phyloP scores from a whole-genome alignment of 2,113 vertebrate species.

The Paramormyrops kingsleyae region DNA sequence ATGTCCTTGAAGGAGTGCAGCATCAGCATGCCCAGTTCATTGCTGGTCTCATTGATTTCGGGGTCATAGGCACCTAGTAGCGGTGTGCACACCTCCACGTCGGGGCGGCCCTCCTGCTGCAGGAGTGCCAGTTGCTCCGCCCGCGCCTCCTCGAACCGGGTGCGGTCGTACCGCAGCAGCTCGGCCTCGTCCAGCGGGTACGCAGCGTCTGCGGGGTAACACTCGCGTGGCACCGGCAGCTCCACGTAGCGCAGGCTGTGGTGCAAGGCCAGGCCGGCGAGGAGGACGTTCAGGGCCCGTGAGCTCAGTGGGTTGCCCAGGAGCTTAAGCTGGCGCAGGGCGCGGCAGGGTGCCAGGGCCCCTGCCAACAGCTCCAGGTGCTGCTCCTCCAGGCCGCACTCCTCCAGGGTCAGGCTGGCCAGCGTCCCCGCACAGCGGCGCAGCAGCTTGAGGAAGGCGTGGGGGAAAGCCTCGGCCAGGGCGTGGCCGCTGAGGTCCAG shows the following conservation, averaged over 20 bases:
- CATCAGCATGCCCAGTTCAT: conserved; percentile 77
- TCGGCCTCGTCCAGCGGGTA: conserved; percentile 77
- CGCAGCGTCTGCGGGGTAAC: conserved; percentile 67
- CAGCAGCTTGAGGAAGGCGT: conserved; percentile 76
- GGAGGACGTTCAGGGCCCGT: conserved; percentile 61
- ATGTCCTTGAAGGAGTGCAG: conserved; percentile 75
- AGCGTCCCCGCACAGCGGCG: conserved; percentile 66
- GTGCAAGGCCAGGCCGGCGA: conserved; percentile 62
- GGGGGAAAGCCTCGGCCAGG: conserved; percentile 65
- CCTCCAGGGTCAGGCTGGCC: conserved; percentile 70
- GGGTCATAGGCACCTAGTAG: conserved; percentile 80
- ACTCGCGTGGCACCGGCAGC: conserved; percentile 83
- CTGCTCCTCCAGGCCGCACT: conserved; percentile 74
- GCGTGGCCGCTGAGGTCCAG: conserved; percentile 86
- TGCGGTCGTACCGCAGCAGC: conserved; percentile 65
- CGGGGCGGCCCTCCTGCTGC: conserved; percentile 59
- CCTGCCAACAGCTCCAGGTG: conserved; percentile 62
- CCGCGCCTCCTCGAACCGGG: conserved; percentile 64
- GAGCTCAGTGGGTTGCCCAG: conserved; percentile 80
- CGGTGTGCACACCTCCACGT: conserved; percentile 71
- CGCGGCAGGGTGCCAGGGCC: conserved; percentile 64
- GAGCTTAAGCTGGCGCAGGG: conserved; percentile 74
- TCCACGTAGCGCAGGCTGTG: conserved; percentile 72
- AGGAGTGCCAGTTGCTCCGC: conserved; percentile 67
- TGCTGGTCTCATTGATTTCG: conserved; percentile 80